Evolutionary conservation across 2,888 invertebrate genomes (phyloP), one percentile per base, ranked within the genome.

Genomic region (Dasysyrphus tricinctus): DNA sequence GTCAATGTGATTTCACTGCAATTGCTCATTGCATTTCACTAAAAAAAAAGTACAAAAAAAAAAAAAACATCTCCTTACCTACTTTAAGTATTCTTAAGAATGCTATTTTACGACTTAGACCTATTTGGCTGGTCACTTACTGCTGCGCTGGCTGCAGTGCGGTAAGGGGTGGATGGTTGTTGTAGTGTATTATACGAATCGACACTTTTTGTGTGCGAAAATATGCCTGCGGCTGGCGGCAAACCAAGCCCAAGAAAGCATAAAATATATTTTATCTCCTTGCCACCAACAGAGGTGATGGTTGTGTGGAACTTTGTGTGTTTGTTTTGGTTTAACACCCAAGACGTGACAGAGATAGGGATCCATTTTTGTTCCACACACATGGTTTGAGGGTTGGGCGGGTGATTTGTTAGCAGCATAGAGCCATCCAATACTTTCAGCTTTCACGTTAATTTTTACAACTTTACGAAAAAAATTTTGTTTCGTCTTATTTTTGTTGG

Each of bases 101-200:
- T 51, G 49, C 49, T 51, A 51, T 19, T 51, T 51, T 51, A 51
- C 11, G 49, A 51, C 49, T 51, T 19, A 51, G 19, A 51, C 44
- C 44, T 44, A 44, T 44, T 44, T 44, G 44, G 44, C 44, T 44
- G n/a, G 44, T 44, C 44, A 44, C 44, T 7, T n/a, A n/a, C 2
- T 44, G 32, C 6, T 32, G 32, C 7, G 32, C 6, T 32, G 32
- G 32, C 6, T 32, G 32, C 32, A 32, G 32, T 32, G 44, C 44
- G 44, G 44, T 44, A n/a, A 5, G 44, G n/a, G n/a, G 7, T 44
- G n/a, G n/a, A 24, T 24, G 44, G n/a, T n/a, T 39, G 11, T 12
- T 14, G 44, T n/a, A n/a, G n/a, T 1, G 7, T 44, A 44, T n/a
- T n/a, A 42, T 39, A 4, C 14, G 44, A n/a, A 44, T 44, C n/a